Base-by-base conservation (phyloP, 1,140 invertebrate species). In the Penaeus japonicus region DNA sequence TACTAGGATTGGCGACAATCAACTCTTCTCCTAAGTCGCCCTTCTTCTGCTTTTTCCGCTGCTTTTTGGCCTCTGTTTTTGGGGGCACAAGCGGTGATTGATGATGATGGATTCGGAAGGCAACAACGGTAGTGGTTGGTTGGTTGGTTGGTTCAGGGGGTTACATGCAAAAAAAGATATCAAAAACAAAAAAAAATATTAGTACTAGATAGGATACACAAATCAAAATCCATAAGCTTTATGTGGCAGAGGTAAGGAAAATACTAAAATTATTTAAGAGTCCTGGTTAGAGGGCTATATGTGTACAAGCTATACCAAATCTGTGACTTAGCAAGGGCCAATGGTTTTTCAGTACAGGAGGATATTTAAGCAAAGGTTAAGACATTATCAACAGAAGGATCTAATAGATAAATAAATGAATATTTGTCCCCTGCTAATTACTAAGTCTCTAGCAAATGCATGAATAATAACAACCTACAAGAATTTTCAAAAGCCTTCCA, bases 1-100 rank as follows among this genome's bases (percentile, higher is more conserved):
- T 85, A 89, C 81, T 90, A 85, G 84, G 85, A 87, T 90, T 85
- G 87, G 82, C 86, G 86, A 85, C 85, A 90, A 88, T 88, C 81
- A 87, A 87, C 84, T 87, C 84, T 70, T 91, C 90, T 89, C 90
- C 91, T 87, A 90, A 88, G 73, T 86, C 90, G 53, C 90, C 90
- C 89, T 91, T 91, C 91, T 92, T 96, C 94, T 96, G 96, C 94
- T 96, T 96, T 94, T 96, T 96, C 94, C 95, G 95, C 94, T 96
- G 95, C 95, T 97, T 97, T 96, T 97, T 97, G 95, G 96, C 96
- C 95, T 97, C 96, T 97, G 95, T 91, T 91, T 90, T 91, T 90
- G 91, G 90, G 89, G 81, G 91, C 91, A 92, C 92, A 92, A 85
- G 84, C 84, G 89, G 54, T 86, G 84, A 77, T 80, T 57, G 84